Evolutionary conservation across 2,113 vertebrate species (phyloP).

Genomic region (Menura novaehollandiae): DNA sequence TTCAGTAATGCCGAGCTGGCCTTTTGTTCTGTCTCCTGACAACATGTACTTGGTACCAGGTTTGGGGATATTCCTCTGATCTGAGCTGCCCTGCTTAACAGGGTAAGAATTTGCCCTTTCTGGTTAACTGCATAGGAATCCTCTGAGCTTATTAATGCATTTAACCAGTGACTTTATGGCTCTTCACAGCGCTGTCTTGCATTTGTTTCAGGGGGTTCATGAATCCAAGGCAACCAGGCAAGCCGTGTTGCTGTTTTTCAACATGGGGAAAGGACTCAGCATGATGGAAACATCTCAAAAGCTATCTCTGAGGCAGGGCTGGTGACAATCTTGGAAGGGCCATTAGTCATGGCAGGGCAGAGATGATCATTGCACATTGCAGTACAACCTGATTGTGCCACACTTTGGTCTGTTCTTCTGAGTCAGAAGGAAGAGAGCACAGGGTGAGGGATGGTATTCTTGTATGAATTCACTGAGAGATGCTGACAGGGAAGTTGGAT

Average conservation of each 20-base stretch:
- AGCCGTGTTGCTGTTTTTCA: neutral
- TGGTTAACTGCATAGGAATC: neutral
- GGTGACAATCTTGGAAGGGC: neutral
- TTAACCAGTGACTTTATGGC: neutral
- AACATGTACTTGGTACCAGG: neutral
- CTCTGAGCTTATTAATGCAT: neutral
- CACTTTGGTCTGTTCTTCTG: neutral
- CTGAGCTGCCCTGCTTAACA: neutral
- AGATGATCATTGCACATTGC: neutral
- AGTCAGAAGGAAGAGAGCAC: neutral
- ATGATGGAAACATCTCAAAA: neutral
- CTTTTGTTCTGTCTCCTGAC: conserved; percentile 5
- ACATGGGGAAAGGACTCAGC: neutral
- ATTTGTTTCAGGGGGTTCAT: neutral
- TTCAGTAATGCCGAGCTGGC: neutral
- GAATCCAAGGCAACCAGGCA: neutral
- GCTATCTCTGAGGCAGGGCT: neutral
- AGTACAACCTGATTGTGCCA: neutral
- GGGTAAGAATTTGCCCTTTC: neutral
- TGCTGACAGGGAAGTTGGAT: neutral
- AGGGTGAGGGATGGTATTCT: neutral
- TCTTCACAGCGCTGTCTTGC: neutral
- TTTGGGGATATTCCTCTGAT: neutral
- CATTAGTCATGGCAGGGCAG: neutral
- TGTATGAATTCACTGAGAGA: neutral